phyloP scores from a whole-genome alignment of 2,113 vertebrate genomes.

The Struthio camelus region DNA sequence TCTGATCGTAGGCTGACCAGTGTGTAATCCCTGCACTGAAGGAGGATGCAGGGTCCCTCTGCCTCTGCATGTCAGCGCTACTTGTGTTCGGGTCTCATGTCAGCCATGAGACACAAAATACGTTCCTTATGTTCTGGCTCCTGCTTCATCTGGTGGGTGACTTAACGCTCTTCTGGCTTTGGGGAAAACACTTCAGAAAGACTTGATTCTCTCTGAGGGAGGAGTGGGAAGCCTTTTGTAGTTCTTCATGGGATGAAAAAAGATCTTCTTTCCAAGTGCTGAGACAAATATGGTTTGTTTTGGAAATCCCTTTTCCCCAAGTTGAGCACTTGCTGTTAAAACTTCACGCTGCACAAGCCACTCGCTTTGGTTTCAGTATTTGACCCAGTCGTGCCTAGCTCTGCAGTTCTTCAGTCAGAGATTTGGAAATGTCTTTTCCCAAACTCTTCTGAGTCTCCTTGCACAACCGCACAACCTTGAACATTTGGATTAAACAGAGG shows the following conservation, averaged over 20 bases:
- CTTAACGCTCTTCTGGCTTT: too few species aligned
- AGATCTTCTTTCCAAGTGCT: background rate
- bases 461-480: background rate
- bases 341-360: background rate
- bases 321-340: background rate
- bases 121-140: background rate
- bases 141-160: background rate
- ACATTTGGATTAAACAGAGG: background rate
- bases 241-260: background rate
- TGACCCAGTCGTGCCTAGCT: background rate
- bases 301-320: background rate
- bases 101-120: background rate
- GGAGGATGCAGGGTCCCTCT: background rate
- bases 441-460: background rate
- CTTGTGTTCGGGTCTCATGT: too few species aligned
- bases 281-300: background rate
- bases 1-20: background rate
- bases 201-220: background rate
- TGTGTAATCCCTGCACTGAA: fast-evolving
- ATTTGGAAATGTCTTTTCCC: background rate
- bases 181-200: background rate
- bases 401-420: too few species aligned
- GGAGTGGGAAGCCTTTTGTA: background rate
- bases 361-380: background rate
- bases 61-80: too few species aligned